phyloP scores from a whole-genome alignment of 2,888 invertebrate genomes.

The Vannuccia rotundouncinata region DNA sequence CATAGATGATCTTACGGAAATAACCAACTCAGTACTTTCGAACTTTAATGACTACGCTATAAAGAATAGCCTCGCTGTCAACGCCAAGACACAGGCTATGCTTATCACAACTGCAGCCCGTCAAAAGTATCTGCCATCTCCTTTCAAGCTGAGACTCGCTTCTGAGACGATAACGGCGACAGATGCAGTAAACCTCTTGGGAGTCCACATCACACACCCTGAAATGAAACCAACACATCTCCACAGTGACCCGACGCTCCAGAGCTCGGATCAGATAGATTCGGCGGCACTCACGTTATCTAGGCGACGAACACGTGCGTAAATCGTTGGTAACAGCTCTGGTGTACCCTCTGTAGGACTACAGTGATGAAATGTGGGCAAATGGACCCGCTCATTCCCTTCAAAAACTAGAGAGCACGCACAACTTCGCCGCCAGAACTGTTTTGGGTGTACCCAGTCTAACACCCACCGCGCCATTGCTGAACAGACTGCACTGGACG shows the following conservation, averaged over 20 bases:
- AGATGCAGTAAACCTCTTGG: background rate
- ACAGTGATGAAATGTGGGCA: slow-evolving; percentile 13
- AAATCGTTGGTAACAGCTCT: slow-evolving; percentile 2
- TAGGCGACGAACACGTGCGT: background rate
- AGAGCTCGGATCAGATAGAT: background rate
- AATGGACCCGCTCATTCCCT: background rate
- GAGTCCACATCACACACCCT: slow-evolving; percentile 9
- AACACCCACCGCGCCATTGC: background rate
- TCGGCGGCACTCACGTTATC: background rate
- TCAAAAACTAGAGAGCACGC: background rate
- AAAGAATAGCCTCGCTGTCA: background rate
- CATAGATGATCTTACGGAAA: background rate
- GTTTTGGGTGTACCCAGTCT: slow-evolving; percentile 1
- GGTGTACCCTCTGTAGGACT: slow-evolving; percentile 6
- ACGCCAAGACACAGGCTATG: background rate
- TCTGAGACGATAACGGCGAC: background rate
- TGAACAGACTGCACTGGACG: background rate
- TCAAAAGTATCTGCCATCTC: slow-evolving; percentile 10
- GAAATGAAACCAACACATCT: background rate
- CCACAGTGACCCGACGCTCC: background rate
- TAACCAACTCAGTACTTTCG: background rate
- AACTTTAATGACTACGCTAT: background rate
- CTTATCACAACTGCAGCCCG: slow-evolving; percentile 1
- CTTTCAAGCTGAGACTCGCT: background rate
- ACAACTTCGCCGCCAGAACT: background rate